Percentiles rank a stretch among this genome's conserved stretches.
Evolutionary conservation across 2,113 vertebrate genomes (phyloP).

Genomic region (Notothenia rossii): DNA sequence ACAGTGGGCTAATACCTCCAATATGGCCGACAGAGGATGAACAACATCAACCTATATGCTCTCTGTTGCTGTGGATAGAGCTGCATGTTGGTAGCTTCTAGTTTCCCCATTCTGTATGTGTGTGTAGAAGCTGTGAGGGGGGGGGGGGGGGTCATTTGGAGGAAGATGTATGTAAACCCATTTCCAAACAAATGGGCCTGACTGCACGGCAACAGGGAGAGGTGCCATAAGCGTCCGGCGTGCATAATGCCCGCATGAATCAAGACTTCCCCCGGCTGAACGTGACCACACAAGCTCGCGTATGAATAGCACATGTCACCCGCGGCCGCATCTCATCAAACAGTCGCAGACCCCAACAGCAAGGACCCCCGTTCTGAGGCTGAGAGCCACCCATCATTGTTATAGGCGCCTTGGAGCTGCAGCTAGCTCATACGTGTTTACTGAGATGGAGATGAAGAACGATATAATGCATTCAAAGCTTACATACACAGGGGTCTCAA

Average conservation of each 20-base stretch:
- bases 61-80: conserved; percentile 25
- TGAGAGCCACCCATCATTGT: conserved; percentile 32
- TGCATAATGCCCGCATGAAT: conserved; percentile 80
- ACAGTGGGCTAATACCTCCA: conserved; percentile 34
- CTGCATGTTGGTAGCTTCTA: conserved; percentile 24
- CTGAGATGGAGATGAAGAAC: background rate
- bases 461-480: conserved; percentile 14
- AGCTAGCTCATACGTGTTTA: conserved; percentile 23
- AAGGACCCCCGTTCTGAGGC: conserved; percentile 18
- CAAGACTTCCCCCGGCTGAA: conserved; percentile 71
- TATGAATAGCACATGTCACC: conserved; percentile 59
- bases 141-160: conserved; percentile 55
- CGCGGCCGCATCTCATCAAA: conserved; percentile 41
- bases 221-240: conserved; percentile 78
- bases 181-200: conserved; percentile 80
- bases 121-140: conserved; percentile 34
- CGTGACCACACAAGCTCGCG: conserved; percentile 76
- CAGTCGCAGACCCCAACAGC: conserved; percentile 29
- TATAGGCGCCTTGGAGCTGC: conserved; percentile 26
- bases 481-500: conserved; percentile 5
- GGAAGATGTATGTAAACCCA: conserved; percentile 82
- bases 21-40: conserved; percentile 39
- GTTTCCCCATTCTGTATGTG: conserved; percentile 24
- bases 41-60: conserved; percentile 28
- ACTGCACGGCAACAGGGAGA: conserved; percentile 71